Base-by-base conservation (phyloP, 2,797 vertebrate genomes). In the Melanitta fusca region DNA sequence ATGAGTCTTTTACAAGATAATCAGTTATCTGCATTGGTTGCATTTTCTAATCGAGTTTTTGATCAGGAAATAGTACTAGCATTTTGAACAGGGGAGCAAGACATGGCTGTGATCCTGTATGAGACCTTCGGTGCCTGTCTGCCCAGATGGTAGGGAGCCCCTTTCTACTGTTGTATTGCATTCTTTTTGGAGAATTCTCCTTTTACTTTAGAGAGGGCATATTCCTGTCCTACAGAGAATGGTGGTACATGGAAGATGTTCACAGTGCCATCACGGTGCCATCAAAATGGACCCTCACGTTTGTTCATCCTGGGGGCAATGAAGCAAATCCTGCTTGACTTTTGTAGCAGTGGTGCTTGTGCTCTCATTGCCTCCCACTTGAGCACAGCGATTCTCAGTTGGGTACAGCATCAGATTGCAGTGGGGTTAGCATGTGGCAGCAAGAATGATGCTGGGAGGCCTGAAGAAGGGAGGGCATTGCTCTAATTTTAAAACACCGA, bases 321-420 rank as follows among this genome's bases (percentile, higher is more conserved):
- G 93, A 85, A 71, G 13, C 24, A 94, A 93, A 90, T 81, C 36
- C 45, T 96, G 4, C 75, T 81, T 73, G 38, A 39, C 72, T 84
- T 96, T 53, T 80, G 85, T 62, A 56, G 41, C 62, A 32, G 41
- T 36, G 11, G 79, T 80, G n/a, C 68, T 74, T 82, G 36, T 61
- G 69, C 49, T 94, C 88, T 78, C 61, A 56, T 73, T 92, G 87
- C 91, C 74, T 91, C 73, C 78, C 83, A 96, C 95, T 93, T 90
- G 4, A 87, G 57, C 83, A 88, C 66, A 93, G 79, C 82, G 54
- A 74, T 85, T 94, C 94, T 94, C 6, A 14, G 45, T 79, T 0
- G 36, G 56, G 85, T 64, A 86, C 72, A 94, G 94, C 95, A 97
- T 94, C 94, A 94, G 49, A 54, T 96, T 93, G 70, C 96, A 96